Evolutionary conservation across 2,888 invertebrate species (phyloP).

Genomic region (Limenitis camilla): DNA sequence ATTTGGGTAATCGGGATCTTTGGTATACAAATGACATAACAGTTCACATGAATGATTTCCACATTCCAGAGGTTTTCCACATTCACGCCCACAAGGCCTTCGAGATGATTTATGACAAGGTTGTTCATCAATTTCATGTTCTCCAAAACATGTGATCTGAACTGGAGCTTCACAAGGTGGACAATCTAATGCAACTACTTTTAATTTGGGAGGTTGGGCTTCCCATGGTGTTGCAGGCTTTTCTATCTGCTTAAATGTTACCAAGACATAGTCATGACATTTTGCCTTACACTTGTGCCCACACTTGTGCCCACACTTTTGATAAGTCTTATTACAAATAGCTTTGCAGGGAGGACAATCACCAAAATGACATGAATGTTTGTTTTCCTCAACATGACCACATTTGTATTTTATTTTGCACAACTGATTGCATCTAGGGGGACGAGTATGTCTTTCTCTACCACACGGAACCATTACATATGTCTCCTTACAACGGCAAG

Average conservation of each 20-base stretch:
- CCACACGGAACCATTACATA: slow-evolving; percentile 90
- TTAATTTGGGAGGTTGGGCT: slow-evolving; percentile 62
- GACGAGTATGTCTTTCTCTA: slow-evolving; percentile 81
- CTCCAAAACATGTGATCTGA: slow-evolving; percentile 81
- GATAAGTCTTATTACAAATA: slow-evolving; percentile 76
- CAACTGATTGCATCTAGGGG: slow-evolving; percentile 83
- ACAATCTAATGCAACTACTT: slow-evolving; percentile 76
- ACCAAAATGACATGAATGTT: slow-evolving; percentile 87
- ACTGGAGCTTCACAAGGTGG: slow-evolving; percentile 82
- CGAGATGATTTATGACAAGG: slow-evolving; percentile 81
- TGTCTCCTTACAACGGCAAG: slow-evolving; percentile 88
- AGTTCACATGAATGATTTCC: slow-evolving; percentile 84
- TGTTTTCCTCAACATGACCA: slow-evolving; percentile 83
- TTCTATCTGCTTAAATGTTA: slow-evolving; percentile 73
- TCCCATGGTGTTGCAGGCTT: slow-evolving; percentile 82
- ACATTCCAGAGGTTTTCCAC: slow-evolving; percentile 82
- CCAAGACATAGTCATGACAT: slow-evolving; percentile 86
- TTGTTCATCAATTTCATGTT: slow-evolving; percentile 79
- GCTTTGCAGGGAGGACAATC: slow-evolving; percentile 88
- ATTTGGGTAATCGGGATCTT: slow-evolving; percentile 56
- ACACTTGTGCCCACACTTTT: slow-evolving; percentile 81
- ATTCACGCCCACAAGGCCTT: slow-evolving; percentile 85
- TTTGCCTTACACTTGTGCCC: slow-evolving; percentile 79
- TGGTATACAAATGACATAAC: slow-evolving; percentile 78
- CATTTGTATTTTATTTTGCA: slow-evolving; percentile 89